Percentiles rank a stretch among this genome's conserved stretches.
Conservation (phyloP, 2,888 invertebrate species). For the Lasioglossum pauxillum region DNA sequence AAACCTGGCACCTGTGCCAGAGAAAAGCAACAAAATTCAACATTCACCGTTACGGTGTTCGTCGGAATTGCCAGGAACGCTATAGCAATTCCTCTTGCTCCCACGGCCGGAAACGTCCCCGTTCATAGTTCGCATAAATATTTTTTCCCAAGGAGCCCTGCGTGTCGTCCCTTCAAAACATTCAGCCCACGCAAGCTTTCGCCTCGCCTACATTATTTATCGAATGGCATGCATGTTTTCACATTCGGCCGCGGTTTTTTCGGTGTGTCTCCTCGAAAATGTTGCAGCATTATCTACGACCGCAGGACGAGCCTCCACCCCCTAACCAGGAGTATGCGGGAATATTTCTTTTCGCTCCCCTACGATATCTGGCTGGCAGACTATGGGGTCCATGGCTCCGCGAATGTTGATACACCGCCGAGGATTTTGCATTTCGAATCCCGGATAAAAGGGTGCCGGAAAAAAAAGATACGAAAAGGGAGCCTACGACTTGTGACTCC, state of each 20-base stretch:
- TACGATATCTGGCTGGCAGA: slow-evolving; percentile 8
- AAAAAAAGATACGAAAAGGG: slow-evolving; percentile 6
- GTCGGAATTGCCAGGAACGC: neutral
- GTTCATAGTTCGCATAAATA: neutral
- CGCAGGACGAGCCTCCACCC: slow-evolving; percentile 8
- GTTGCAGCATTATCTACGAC: slow-evolving; percentile 55
- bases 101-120: neutral
- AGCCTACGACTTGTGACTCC: slow-evolving; percentile 9
- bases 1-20: neutral
- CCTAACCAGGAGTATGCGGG: slow-evolving; percentile 23
- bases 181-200: neutral
- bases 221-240: slow-evolving; percentile 69
- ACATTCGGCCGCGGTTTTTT: slow-evolving; percentile 57
- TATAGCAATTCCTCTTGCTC: neutral
- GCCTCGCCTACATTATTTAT: slow-evolving; percentile 47
- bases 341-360: neutral
- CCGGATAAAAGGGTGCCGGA: slow-evolving; percentile 34
- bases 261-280: slow-evolving; percentile 23
- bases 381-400: neutral
- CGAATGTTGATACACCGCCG: slow-evolving; percentile 56
- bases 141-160: slow-evolving; percentile 5
- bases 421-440: slow-evolving; percentile 55
- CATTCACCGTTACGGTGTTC: neutral
- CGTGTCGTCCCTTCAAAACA: neutral
- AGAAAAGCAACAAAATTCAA: neutral